These are phyloP conservation scores for Rhodeus uyekii DNA, from an alignment of 2,797 vertebrate genomes.

Conservation along the genomic window DNA sequence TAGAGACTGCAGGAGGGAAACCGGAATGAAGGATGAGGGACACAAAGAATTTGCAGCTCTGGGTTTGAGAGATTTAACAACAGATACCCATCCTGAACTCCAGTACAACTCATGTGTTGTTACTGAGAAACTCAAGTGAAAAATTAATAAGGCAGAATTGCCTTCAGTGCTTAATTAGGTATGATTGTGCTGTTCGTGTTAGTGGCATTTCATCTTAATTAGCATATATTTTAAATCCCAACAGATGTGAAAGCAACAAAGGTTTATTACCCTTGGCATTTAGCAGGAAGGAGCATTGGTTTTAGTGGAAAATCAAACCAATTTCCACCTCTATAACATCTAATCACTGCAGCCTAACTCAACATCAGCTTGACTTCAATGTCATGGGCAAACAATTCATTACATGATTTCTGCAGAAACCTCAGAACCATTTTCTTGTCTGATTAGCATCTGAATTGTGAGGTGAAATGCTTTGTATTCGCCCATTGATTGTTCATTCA, in stretches of 20 bases:
- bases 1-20: too few relatives aligned
- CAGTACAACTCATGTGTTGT: neutral
- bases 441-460: neutral
- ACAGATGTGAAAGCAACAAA: conserved; percentile 60
- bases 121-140: conserved; percentile 58
- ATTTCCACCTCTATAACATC: neutral
- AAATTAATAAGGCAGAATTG: conserved; percentile 48
- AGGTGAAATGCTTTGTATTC: neutral
- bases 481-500: too few relatives aligned
- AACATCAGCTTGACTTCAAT: neutral
- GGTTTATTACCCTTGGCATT: conserved; percentile 55
- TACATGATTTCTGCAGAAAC: neutral
- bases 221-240: conserved; percentile 66
- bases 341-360: neutral
- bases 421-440: neutral
- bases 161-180: conserved; percentile 73
- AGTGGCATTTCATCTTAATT: conserved; percentile 68
- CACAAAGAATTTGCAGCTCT: too few relatives aligned
- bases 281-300: conserved; percentile 31
- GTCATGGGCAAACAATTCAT: too few relatives aligned
- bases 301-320: neutral
- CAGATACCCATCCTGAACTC: neutral
- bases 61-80: too few relatives aligned
- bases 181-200: conserved; percentile 66
- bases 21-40: too few relatives aligned